phyloP scores from a whole-genome alignment of 1,140 invertebrate species.

The Phocides pigmalion region DNA sequence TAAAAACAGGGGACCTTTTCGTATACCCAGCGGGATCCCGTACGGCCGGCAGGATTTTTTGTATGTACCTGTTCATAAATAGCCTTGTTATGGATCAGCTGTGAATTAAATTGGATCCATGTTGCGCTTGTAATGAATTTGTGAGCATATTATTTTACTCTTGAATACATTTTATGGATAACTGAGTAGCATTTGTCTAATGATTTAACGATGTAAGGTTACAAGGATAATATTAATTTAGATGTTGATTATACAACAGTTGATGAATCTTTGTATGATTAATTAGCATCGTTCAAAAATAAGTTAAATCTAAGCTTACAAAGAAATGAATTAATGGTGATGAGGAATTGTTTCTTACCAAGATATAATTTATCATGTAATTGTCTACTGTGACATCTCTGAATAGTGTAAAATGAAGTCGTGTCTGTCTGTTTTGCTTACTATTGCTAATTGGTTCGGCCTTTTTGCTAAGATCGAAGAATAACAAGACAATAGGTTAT shows the following conservation, averaged over 20 bases:
- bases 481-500: no score
- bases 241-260: background rate
- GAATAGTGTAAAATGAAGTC: no score
- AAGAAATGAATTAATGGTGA: no score
- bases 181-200: conserved; percentile 16
- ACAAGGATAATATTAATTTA: background rate
- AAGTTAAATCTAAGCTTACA: no score
- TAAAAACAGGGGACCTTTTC: conserved; percentile 40
- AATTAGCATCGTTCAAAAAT: no score
- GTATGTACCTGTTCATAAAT: conserved; percentile 54
- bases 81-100: conserved; percentile 64
- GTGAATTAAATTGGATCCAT: conserved; percentile 76
- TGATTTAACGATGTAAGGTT: conserved; percentile 1
- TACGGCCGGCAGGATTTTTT: conserved; percentile 53
- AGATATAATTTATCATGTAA: no score
- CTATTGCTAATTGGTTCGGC: no score
- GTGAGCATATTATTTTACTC: conserved; percentile 54
- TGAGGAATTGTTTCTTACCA: no score
- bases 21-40: conserved; percentile 56
- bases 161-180: conserved; percentile 35
- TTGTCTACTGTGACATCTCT: no score
- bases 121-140: conserved; percentile 71
- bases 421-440: no score
- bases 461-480: no score
- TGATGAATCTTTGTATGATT: no score